A percentile compares a stretch with the other conserved stretches of the same genome.
phyloP scores from a whole-genome alignment of 1,140 invertebrate species.

The Drosophila nasuta region DNA sequence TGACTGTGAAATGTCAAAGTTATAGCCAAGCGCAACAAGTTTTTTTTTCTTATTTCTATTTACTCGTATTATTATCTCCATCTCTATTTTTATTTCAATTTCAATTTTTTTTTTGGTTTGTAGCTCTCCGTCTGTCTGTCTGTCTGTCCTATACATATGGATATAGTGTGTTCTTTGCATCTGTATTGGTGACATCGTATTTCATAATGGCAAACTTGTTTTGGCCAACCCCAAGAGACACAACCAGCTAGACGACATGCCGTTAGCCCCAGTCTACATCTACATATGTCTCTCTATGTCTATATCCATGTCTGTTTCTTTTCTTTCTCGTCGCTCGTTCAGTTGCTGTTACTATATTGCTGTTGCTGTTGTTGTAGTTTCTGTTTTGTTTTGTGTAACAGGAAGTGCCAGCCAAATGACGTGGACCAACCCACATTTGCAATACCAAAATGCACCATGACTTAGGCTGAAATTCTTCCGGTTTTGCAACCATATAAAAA shows the following conservation, averaged over 20 bases:
- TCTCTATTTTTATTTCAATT: slow-evolving; percentile 31
- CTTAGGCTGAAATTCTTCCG: slow-evolving; percentile 66
- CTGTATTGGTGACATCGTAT: slow-evolving; percentile 72
- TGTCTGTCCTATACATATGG: background rate
- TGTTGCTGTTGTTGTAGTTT: background rate
- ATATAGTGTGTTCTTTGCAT: slow-evolving; percentile 35
- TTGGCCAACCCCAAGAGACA: slow-evolving; percentile 58
- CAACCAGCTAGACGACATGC: slow-evolving; percentile 74
- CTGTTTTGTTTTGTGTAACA: slow-evolving; percentile 57
- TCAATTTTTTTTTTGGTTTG: slow-evolving; percentile 31
- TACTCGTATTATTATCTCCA: slow-evolving; percentile 23
- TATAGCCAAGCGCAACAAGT: slow-evolving; percentile 74
- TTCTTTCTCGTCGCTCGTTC: slow-evolving; percentile 4
- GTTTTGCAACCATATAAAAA: slow-evolving; percentile 43
- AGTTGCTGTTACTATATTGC: background rate
- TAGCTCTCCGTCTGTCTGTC: slow-evolving; percentile 7
- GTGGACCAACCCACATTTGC: slow-evolving; percentile 72
- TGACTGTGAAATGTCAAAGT: slow-evolving; percentile 80
- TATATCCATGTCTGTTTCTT: slow-evolving; percentile 43
- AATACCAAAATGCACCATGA: slow-evolving; percentile 37
- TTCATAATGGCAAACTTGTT: slow-evolving; percentile 79
- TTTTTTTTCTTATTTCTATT: slow-evolving; percentile 32
- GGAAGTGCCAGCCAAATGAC: slow-evolving; percentile 66
- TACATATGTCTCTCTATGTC: slow-evolving; percentile 31
- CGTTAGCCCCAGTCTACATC: slow-evolving; percentile 43